Evolutionary conservation across 2,888 invertebrate genomes (phyloP).

Genomic region (Orchesellides sinensis): DNA sequence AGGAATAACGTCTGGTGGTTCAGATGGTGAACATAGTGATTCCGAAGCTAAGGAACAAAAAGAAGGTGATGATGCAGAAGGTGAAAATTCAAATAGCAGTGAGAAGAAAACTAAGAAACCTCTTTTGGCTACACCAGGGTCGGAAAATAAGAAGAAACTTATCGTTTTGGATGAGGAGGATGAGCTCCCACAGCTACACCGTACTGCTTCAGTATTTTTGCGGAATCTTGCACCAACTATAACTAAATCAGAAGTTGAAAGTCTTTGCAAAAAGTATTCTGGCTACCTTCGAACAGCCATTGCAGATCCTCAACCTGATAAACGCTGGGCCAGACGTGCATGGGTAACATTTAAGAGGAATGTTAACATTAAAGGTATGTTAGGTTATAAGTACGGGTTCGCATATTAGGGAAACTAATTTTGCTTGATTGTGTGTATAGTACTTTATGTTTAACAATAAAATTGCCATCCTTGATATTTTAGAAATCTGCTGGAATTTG

Average conservation of each 20-base stretch:
- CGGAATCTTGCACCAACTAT: slow-evolving; percentile 97
- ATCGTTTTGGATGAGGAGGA: slow-evolving; percentile 67
- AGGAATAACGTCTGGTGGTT: slow-evolving; percentile 66
- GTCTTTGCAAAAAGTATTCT: slow-evolving; percentile 89
- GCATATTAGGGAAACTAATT: not conserved
- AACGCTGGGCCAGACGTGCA: slow-evolving; percentile 96
- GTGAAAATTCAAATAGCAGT: slow-evolving; percentile 76
- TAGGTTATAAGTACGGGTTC: not conserved
- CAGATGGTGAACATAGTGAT: slow-evolving; percentile 75
- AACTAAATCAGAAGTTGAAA: slow-evolving; percentile 97
- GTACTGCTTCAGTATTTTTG: slow-evolving; percentile 97
- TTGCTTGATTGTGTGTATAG: not conserved
- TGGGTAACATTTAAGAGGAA: slow-evolving; percentile 98
- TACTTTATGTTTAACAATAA: not conserved
- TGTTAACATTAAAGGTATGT: slow-evolving; percentile 91
- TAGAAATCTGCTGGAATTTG: slow-evolving; percentile 98
- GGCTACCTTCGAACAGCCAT: slow-evolving; percentile 97
- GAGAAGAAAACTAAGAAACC: slow-evolving; percentile 68
- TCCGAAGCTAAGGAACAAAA: slow-evolving; percentile 75
- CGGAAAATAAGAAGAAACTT: slow-evolving; percentile 69
- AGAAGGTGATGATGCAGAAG: slow-evolving; percentile 77
- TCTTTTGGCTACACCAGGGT: slow-evolving; percentile 37
- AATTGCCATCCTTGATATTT: slow-evolving; percentile 9
- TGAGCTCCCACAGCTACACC: slow-evolving; percentile 83
- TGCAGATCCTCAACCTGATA: slow-evolving; percentile 97